Evolutionary conservation across 2,113 vertebrate species (phyloP), one percentile per base, ranked within the genome.

Genomic region (Ciconia stormi): DNA sequence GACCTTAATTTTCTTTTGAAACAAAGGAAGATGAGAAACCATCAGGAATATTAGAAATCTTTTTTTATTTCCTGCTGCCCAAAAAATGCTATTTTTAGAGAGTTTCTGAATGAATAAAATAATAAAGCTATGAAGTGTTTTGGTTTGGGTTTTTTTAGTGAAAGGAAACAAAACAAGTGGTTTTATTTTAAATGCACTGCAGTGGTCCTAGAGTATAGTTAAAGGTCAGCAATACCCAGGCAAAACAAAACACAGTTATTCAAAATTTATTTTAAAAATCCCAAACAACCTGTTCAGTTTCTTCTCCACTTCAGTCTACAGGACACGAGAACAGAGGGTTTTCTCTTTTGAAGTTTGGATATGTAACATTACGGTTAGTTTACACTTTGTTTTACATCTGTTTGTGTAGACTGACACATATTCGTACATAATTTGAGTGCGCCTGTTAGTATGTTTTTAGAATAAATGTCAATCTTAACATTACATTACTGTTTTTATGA

Each of bases 1-100:
- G 66, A 77, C 90, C 86, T 66, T 92, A 91, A 94, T 94, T 97
- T 95, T 93, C 40, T 87, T 95, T 81, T 46, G 81, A 79, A 69
- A 92, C 70, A 93, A 97, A 94, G 20, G 53, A 96, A 95, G 63
- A 93, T 78, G 36, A 91, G 20, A 70, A 53, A 50, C 6, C 13
- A 70, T 42, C 50, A 95, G 22, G 22, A 80, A 49, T 91, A 71
- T 58, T 55, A 87, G 19, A 81, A 84, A 47, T 23, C 5, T 59
- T 11, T 47, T 40, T 81, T 91, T 95, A 87, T 80, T 69, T 70
- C 59, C 86, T 86, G 30, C 42, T 89, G 49, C 22, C 61, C 69
- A 95, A 93, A 89, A 94, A 2, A 42, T 38, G 47, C 5, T 83
- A 67, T 62, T 87, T 96, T 66, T 72, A 81, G 38, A 82, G 61